Base-by-base conservation (phyloP, 2,888 invertebrate species). In the Saturnia pavonia region DNA sequence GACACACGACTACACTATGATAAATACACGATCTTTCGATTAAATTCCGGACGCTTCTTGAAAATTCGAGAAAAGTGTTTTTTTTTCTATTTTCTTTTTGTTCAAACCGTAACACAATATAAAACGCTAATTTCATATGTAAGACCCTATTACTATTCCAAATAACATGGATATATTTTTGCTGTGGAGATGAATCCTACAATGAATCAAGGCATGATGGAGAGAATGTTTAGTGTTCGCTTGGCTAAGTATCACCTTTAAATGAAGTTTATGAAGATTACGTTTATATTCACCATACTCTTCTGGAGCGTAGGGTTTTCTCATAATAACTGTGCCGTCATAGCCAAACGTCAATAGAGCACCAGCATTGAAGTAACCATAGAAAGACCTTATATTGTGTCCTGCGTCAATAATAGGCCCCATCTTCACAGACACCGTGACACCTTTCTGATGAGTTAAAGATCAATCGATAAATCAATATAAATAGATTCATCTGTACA, bases 351-450 rank as follows among this genome's bases (percentile, higher is more conserved):
- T 91, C 11, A 94, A 73, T 16, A 94, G 77, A 1, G 87, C 88
- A 54, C 74, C 72, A 0, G 57, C 51, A 72, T 80, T 86, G 73
- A 78, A 81, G 69, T 82, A 85, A 0, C 81, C 89, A 57, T 83
- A 77, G 77, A 86, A 89, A 63, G 85, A 83, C 74, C 87, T 89
- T 68, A 94, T 78, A 16, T 88, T 88, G 73, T 92, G 93, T 0
- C 89, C 89, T 0, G 89, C 80, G 1, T 88, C 86, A 25, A 91
- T 76, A 11, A 89, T 84, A 1, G 89, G 82, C 0, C 86, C 88
- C 86, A 92, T 88, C 79, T 90, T 91, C 72, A 94, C 91, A 0
- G 88, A 78, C 0, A 93, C 85, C 0, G 92, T 92, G 6, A 89
- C 80, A 4, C 92, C 92, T 91, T 92, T 92, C 93, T 94, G 81